Evolutionary conservation across 2,888 invertebrate species (phyloP), one percentile per base, ranked within the genome.

Genomic region (Abscondita cerata): DNA sequence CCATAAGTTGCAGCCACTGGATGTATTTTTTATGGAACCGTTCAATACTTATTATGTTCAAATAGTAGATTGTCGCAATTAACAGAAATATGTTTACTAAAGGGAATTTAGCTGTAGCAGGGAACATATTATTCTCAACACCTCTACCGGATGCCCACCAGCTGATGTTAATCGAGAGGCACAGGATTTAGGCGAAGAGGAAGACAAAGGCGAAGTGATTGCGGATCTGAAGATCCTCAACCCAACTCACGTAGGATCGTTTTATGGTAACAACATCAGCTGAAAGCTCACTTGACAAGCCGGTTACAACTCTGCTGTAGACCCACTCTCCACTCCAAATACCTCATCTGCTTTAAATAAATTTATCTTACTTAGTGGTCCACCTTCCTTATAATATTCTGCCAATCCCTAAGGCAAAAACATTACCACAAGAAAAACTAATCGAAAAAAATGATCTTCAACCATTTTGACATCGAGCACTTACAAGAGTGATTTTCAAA

Each of bases 1-100:
- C 75, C 75, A 12, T n/a, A n/a, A 76, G 66, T 44, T 67, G 64
- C 61, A 71, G 65, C 5, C 65, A 71, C 40, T 71, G 9, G 25
- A 25, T 25, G 25, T 25, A 4, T 25, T 6, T 25, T 25, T 25
- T 4, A 25, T 25, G 6, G 70, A 11, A 11, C 11, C 3, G 11
- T 36, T 36, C 36, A 36, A 36, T 11, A 36, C 36, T 36, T 36
- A 25, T 36, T 36, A 36, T 36, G 36, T 36, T 36, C 41, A 41
- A 41, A 15, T 15, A 41, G n/a, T n/a, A n/a, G n/a, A n/a, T n/a
- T n/a, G n/a, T n/a, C n/a, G n/a, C n/a, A n/a, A n/a, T n/a, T n/a
- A n/a, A n/a, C n/a, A n/a, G n/a, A n/a, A n/a, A n/a, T n/a, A n/a
- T n/a, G n/a, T n/a, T n/a, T n/a, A n/a, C n/a, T n/a, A n/a, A n/a